phyloP scores from a whole-genome alignment of 2,113 vertebrate species.

The Amazona guildingii region DNA sequence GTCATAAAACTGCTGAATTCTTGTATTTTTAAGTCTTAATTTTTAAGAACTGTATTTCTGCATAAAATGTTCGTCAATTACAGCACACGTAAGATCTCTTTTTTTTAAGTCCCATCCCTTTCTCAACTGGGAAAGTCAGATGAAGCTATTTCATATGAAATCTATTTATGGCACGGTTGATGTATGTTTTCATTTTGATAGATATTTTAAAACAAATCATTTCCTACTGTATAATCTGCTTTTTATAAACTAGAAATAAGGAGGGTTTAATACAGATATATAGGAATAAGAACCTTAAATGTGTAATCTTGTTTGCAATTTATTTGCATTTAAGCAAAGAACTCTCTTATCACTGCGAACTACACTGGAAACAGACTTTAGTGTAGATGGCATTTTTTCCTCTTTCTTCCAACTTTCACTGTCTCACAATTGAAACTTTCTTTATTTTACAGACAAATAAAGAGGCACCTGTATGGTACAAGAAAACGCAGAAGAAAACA shows the following conservation, averaged over 20 bases:
- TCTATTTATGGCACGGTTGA: not conserved
- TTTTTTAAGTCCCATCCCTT: not conserved
- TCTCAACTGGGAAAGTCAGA: not conserved
- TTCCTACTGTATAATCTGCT: not conserved
- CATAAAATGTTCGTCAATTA: not conserved
- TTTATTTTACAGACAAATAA: constrained; percentile 86
- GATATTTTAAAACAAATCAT: not conserved
- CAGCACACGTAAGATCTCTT: not conserved
- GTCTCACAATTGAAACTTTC: not conserved
- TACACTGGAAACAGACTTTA: not conserved
- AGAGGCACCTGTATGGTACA: constrained; percentile 82
- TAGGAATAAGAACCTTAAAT: not conserved
- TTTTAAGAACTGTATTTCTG: not conserved
- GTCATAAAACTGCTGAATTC: not conserved
- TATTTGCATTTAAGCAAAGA: not conserved
- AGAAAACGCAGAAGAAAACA: constrained; percentile 77
- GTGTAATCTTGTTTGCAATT: not conserved
- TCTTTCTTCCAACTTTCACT: not conserved
- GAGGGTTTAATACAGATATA: not conserved
- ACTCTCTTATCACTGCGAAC: not conserved
- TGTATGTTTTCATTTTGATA: not conserved
- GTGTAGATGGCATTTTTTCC: not conserved
- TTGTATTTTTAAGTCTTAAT: not conserved
- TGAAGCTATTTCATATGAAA: not conserved
- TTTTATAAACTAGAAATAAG: not conserved